These are phyloP conservation scores for Rhynchonycteris naso DNA, from an alignment of 2,797 vertebrate genomes.

Conservation along the genomic window DNA sequence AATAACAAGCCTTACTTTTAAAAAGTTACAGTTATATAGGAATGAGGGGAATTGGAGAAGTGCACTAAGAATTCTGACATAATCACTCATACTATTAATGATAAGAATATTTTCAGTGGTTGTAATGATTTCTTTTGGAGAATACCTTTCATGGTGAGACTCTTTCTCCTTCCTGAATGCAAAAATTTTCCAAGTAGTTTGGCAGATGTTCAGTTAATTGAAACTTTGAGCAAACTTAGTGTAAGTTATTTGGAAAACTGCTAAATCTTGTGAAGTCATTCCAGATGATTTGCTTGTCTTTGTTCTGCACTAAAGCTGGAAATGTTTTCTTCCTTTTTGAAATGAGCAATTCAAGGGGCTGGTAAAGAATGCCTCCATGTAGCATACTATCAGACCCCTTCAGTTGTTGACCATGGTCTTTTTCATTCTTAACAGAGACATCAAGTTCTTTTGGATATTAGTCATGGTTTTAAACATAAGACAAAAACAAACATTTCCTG, in stretches of 20 bases:
- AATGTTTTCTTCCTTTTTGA: constrained; percentile 85
- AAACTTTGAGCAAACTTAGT: constrained; percentile 75
- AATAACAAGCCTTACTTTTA: not conserved
- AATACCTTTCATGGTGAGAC: not conserved
- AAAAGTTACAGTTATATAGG: not conserved
- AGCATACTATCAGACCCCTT: constrained; percentile 82
- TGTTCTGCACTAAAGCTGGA: constrained; percentile 85
- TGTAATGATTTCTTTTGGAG: constrained; percentile 39
- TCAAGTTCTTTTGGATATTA: constrained; percentile 75
- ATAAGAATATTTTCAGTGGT: constrained; percentile 1
- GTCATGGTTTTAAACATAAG: constrained; percentile 64
- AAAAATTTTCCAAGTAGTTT: constrained; percentile 37
- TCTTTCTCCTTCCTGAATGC: constrained; percentile 73
- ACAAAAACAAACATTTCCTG: constrained; percentile 80
- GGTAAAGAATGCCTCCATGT: constrained; percentile 69
- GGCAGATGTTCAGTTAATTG: constrained; percentile 71
- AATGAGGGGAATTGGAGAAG: not conserved
- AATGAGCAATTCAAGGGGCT: constrained; percentile 80
- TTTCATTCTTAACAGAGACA: constrained; percentile 76
- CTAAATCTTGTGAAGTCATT: constrained; percentile 81
- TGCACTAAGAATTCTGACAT: not conserved
- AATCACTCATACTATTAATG: not conserved
- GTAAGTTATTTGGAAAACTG: constrained; percentile 67
- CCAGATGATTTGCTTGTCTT: constrained; percentile 79
- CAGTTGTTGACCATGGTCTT: constrained; percentile 83